Evolutionary conservation across 2,888 invertebrate genomes (phyloP).

Genomic region (Cryptocephalus primarius): DNA sequence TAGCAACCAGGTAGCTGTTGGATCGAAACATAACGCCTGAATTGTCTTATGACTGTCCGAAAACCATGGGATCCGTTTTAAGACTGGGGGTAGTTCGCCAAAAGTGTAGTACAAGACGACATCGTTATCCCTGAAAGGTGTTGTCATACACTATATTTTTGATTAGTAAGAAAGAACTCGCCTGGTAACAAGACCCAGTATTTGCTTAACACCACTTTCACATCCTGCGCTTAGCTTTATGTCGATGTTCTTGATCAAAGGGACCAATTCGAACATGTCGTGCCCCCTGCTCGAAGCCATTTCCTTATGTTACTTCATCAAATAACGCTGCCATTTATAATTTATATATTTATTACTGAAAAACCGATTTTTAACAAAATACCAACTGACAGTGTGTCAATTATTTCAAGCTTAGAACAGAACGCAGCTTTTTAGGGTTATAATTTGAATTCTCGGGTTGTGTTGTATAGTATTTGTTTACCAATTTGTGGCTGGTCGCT

Average conservation of each 20-base stretch:
- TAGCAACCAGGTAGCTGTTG: slow-evolving; percentile 67
- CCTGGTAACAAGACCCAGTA: slow-evolving; percentile 27
- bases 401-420: no score
- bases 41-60: slow-evolving; percentile 37
- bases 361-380: not conserved
- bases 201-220: slow-evolving; percentile 36
- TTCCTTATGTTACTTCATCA: not conserved
- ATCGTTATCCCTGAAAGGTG: slow-evolving; percentile 28
- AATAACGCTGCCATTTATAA: not conserved
- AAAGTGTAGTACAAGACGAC: slow-evolving; percentile 34
- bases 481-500: no score
- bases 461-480: no score
- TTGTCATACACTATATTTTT: no score
- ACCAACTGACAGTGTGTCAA: no score
- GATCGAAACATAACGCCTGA: slow-evolving; percentile 72
- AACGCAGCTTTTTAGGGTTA: no score
- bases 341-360: not conserved
- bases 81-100: slow-evolving; percentile 32
- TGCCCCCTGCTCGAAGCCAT: slow-evolving; percentile 16
- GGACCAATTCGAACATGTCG: slow-evolving; percentile 33
- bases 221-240: slow-evolving; percentile 32
- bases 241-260: slow-evolving; percentile 32
- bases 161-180: slow-evolving; percentile 11
- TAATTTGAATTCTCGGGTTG: no score
- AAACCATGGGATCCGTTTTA: slow-evolving; percentile 35